phyloP scores from a whole-genome alignment of 2,797 vertebrate genomes.

The Pseudocheirus occidentalis region DNA sequence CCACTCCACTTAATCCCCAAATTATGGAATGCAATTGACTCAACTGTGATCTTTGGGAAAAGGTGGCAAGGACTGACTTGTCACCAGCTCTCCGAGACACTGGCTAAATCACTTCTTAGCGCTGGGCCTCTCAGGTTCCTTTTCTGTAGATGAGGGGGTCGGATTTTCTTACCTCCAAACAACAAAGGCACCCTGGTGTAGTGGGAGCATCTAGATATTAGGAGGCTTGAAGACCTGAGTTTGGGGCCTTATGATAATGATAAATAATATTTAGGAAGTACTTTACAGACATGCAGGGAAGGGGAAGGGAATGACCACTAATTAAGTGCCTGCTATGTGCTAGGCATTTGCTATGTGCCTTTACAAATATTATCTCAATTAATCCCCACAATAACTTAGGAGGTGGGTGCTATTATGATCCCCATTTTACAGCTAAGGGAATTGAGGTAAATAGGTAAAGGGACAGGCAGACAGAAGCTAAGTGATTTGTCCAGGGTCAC shows the following conservation, averaged over 20 bases:
- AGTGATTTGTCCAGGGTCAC: not conserved
- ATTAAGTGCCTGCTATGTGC: not conserved
- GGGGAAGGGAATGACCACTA: not conserved
- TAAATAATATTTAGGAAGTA: not conserved
- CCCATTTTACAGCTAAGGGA: not conserved
- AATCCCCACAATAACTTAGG: not conserved
- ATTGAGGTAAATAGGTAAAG: not conserved
- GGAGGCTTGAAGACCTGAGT: not conserved
- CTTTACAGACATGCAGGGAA: not conserved
- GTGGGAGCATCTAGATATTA: not conserved
- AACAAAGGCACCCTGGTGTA: not conserved
- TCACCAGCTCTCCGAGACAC: not conserved
- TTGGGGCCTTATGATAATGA: not conserved
- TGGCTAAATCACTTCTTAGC: not conserved
- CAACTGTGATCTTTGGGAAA: not conserved
- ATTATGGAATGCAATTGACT: not conserved
- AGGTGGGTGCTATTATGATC: not conserved
- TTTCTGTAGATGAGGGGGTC: not conserved
- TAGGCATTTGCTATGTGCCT: not conserved
- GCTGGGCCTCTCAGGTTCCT: not conserved
- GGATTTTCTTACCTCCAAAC: not conserved
- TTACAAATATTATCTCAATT: not conserved
- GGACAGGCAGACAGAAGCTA: not conserved
- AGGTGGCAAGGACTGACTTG: not conserved
- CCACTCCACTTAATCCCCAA: constrained; percentile 28